phyloP scores from a whole-genome alignment of 2,113 vertebrate species.

The Corythornis cristatus region DNA sequence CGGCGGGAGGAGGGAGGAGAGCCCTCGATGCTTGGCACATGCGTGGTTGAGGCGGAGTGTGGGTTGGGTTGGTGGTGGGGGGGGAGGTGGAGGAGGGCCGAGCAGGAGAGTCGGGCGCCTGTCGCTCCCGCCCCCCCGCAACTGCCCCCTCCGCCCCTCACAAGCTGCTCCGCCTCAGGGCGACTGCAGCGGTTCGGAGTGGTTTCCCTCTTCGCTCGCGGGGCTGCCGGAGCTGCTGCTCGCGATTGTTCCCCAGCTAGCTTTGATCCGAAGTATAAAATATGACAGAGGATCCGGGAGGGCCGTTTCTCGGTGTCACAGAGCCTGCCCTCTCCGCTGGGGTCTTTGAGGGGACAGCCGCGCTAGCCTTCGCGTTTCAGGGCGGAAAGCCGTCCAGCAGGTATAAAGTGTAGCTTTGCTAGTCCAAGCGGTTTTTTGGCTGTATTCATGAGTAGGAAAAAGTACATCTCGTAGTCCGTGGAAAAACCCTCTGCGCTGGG shows the following conservation, averaged over 20 bases:
- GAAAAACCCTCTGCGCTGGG: not conserved
- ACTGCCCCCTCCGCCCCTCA: too few relatives aligned
- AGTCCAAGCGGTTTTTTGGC: not conserved
- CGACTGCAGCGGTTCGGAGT: too few relatives aligned
- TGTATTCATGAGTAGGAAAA: not conserved
- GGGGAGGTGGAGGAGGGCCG: not conserved
- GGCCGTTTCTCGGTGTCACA: not conserved
- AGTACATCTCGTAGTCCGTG: fast-evolving
- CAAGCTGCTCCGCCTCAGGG: not conserved
- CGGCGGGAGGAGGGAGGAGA: too few relatives aligned
- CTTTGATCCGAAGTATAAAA: fast-evolving
- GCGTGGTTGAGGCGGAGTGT: too few relatives aligned
- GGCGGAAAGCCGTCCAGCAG: not conserved
- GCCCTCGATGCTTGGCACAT: too few relatives aligned
- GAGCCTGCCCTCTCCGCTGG: not conserved
- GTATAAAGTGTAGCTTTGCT: not conserved
- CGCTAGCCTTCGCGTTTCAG: not conserved
- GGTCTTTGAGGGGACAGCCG: not conserved
- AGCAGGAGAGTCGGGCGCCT: not conserved
- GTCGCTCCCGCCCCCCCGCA: too few relatives aligned
- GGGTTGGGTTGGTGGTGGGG: too few relatives aligned
- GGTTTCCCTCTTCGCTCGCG: too few relatives aligned
- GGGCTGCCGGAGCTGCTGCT: not conserved
- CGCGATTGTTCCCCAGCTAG: not conserved
- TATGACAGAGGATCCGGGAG: not conserved